phyloP scores from a whole-genome alignment of 2,888 invertebrate species.

The Dorcus parallelipipedus region DNA sequence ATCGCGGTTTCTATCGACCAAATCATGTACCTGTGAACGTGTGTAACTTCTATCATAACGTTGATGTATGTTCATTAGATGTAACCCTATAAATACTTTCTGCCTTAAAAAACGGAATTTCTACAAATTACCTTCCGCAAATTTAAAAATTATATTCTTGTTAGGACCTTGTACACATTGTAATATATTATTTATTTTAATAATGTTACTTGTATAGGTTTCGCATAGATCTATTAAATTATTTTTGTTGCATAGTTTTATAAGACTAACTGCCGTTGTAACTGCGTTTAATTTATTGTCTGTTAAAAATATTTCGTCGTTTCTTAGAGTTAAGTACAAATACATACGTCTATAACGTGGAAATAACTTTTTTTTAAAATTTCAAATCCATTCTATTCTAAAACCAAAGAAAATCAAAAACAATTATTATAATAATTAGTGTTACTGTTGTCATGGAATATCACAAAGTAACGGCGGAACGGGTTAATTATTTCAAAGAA shows the following conservation, averaged over 20 bases:
- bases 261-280: conserved; percentile 1
- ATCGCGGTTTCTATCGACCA: too few species aligned
- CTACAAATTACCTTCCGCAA: not conserved
- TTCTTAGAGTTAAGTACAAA: too few species aligned
- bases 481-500: too few species aligned
- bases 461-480: too few species aligned
- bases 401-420: too few species aligned
- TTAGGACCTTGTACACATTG: not conserved
- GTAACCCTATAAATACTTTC: not conserved
- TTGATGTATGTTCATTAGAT: not conserved
- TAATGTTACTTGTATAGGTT: not conserved
- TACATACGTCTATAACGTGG: too few species aligned
- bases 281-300: not conserved
- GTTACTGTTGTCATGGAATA: too few species aligned
- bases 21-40: too few species aligned
- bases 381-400: too few species aligned
- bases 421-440: too few species aligned
- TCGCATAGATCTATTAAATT: not conserved
- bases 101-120: not conserved
- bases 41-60: not conserved
- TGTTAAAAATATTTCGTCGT: not conserved
- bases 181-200: not conserved
- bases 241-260: not conserved
- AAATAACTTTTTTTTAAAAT: too few species aligned
- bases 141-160: not conserved